phyloP scores from a whole-genome alignment of 1,140 invertebrate species.

The Harpegnathos saltator region DNA sequence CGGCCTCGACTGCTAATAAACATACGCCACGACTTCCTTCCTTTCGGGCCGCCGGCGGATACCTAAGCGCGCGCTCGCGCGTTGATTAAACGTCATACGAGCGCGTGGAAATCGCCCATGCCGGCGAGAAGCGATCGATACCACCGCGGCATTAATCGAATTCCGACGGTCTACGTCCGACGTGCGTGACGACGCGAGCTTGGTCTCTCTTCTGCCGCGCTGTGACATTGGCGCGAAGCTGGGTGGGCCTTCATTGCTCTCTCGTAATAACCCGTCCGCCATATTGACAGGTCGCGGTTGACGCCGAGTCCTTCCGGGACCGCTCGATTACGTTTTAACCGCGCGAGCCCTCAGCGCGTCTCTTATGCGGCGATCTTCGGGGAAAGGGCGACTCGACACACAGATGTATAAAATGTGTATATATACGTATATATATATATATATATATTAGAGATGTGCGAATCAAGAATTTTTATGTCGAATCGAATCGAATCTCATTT shows the following conservation, averaged over 20 bases:
- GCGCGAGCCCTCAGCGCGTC: too few species aligned
- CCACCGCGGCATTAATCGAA: slow-evolving; percentile 69
- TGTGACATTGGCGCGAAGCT: slow-evolving; percentile 46
- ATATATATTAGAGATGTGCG: too few species aligned
- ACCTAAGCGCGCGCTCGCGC: slow-evolving; percentile 20
- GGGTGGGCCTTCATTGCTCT: slow-evolving; percentile 18
- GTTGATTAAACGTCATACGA: slow-evolving; percentile 72
- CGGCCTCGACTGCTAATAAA: slow-evolving; percentile 77
- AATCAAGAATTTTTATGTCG: too few species aligned
- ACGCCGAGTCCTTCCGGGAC: background rate
- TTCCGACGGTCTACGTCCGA: slow-evolving; percentile 71
- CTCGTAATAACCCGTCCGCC: slow-evolving; percentile 26
- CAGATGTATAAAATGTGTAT: too few species aligned
- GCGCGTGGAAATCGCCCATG: slow-evolving; percentile 38
- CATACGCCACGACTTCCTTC: slow-evolving; percentile 69
- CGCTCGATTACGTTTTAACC: background rate
- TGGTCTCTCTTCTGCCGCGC: slow-evolving; percentile 19
- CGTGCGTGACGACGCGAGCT: slow-evolving; percentile 32
- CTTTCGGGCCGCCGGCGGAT: slow-evolving; percentile 69
- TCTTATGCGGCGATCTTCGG: too few species aligned
- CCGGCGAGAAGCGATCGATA: slow-evolving; percentile 64
- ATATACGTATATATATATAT: too few species aligned
- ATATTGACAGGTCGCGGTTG: background rate
- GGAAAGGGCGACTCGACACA: too few species aligned
- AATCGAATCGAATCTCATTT: too few species aligned